These are phyloP conservation scores for Cyprinodon brontotheroides DNA, from an alignment of 2,113 vertebrate genomes.

Conservation along the genomic window DNA sequence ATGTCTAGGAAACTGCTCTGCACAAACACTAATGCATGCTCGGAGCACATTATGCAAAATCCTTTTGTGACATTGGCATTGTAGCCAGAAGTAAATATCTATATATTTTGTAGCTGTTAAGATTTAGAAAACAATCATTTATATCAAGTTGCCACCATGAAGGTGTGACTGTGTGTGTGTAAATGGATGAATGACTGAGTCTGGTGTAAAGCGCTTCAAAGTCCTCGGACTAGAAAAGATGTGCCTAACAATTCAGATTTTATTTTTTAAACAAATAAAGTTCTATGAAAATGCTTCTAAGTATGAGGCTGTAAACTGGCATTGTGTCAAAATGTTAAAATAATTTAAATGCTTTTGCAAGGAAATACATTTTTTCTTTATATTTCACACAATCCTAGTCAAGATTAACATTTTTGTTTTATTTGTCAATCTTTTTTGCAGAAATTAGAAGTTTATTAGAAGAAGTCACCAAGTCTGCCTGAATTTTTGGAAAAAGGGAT, in stretches of 20 bases:
- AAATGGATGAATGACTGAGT: no score
- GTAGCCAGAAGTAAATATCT: no score
- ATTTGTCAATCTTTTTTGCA: background rate
- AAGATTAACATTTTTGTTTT: background rate
- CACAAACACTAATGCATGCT: no score
- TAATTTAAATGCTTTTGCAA: background rate
- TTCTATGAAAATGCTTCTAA: background rate
- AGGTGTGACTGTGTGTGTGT: no score
- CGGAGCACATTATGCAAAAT: no score
- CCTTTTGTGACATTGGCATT: no score
- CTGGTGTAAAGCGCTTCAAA: no score
- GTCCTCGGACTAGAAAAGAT: no score
- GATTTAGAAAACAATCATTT: no score
- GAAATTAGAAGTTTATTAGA: slow-evolving; percentile 18
- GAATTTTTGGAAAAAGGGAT: slow-evolving; percentile 6
- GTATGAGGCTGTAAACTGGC: background rate
- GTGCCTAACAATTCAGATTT: background rate
- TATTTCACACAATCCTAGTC: background rate
- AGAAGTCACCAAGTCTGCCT: slow-evolving; percentile 13
- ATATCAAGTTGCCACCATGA: no score
- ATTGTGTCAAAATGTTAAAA: background rate
- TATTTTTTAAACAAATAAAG: background rate
- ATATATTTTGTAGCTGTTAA: no score
- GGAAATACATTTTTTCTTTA: background rate
- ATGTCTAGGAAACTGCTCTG: no score